Base-by-base conservation (phyloP, 1,140 invertebrate species). In the Scaptomyza pallida region DNA sequence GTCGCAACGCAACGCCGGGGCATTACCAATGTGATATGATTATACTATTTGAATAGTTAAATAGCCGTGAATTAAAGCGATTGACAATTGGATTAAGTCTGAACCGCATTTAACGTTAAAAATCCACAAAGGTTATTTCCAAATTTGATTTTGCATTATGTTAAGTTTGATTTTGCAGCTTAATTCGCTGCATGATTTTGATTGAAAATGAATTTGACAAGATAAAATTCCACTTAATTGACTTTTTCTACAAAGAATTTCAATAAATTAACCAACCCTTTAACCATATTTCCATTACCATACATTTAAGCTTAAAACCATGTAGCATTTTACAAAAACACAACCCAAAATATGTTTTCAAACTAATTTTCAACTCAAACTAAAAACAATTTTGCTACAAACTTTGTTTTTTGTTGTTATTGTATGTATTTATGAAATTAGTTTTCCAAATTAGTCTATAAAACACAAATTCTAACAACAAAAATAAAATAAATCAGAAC, bases 21-120 rank as follows among this genome's bases (percentile, higher is more conserved):
- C 17, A 47, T 68, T 68, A 62, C 52, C 51, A 73, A 52, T 37
- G 35, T 44, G 52, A 64, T 62, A 55, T 26, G 37, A 13, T 56
- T 23, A 57, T 71, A 40, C 23, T 57, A 40, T 37, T 63, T 45
- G 44, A 64, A 48, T 59, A 35, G 54, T 40, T 56, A 33, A 56
- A 51, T 33, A 12, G 6, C 5, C 17, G 47, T 15, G 45, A 2
- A 23, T 44, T 56, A 40, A 52, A 30, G 40, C 13, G 33, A 35
- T 54, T 30, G 37, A 61, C 6, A 13, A 15, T 9, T 61, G 0
- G 19, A 47, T 64, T 64, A 40, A 54, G 30, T n/a, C n/a, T n/a
- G n/a, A 44, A 35, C 19, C 4, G 19, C 19, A 21, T 21, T 21
- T 21, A 21, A n/a, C n/a, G 19, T 2, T 2, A 6, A 26, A 26